These are phyloP conservation scores for Phaedon cochleariae DNA, from an alignment of 2,888 invertebrate genomes.

Conservation along the genomic window DNA sequence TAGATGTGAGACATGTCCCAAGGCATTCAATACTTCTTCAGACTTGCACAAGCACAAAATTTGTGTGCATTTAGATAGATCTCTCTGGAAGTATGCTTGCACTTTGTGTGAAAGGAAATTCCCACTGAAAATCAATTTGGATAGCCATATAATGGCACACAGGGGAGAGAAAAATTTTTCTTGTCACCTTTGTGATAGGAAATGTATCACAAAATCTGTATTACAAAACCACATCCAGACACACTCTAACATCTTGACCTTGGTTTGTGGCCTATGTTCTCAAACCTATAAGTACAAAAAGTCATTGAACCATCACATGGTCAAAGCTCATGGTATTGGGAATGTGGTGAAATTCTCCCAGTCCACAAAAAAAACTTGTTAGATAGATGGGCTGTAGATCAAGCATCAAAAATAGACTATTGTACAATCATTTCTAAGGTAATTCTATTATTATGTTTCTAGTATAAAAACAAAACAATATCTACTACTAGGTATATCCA, in stretches of 20 bases:
- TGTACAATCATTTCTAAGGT: too few relatives aligned
- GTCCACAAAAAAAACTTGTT: background rate
- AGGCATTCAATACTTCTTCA: slow-evolving; percentile 57
- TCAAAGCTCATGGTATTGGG: slow-evolving; percentile 61
- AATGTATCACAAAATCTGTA: slow-evolving; percentile 53
- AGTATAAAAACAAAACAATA: too few relatives aligned
- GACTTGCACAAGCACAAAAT: slow-evolving; percentile 57
- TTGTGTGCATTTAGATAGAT: slow-evolving; percentile 54
- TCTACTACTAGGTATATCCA: too few relatives aligned
- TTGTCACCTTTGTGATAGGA: slow-evolving; percentile 54
- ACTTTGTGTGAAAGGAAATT: slow-evolving; percentile 51
- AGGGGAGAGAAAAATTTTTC: slow-evolving; percentile 55
- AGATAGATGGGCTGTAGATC: too few relatives aligned
- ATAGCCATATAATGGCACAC: slow-evolving; percentile 55
- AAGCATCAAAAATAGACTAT: too few relatives aligned
- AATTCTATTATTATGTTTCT: too few relatives aligned
- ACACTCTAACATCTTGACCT: slow-evolving; percentile 52
- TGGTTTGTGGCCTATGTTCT: slow-evolving; percentile 64
- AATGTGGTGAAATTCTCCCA: background rate
- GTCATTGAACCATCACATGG: slow-evolving; percentile 65
- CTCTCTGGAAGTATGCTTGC: slow-evolving; percentile 55
- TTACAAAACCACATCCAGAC: slow-evolving; percentile 53
- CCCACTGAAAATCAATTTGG: slow-evolving; percentile 55
- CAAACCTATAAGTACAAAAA: slow-evolving; percentile 66
- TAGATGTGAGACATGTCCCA: slow-evolving; percentile 54